Evolutionary conservation across 2,888 invertebrate genomes (phyloP), one percentile per base, ranked within the genome.

Genomic region (Catocala fraxini): DNA sequence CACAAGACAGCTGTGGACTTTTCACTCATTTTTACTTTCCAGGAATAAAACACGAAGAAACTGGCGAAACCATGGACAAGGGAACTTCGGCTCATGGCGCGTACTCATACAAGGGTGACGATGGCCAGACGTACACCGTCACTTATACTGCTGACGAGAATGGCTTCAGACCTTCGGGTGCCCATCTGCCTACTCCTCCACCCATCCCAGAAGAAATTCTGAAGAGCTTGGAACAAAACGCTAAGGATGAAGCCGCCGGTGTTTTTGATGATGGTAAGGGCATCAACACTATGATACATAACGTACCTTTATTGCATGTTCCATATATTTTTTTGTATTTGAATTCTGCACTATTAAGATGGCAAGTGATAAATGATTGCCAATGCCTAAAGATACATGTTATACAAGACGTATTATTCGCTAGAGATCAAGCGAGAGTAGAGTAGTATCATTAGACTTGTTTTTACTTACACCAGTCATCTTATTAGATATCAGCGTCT

Each of bases 121-220:
- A 96, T 70, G 96, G 95, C 0, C 93, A 93, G 12, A 86, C 89
- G 0, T 95, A 95, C 84, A 91, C 94, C 0, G 88, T 95, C 41
- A 90, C 90, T 1, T 95, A 95, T 75, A 91, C 91, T 0, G 95
- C 95, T 56, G 95, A 95, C 68, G 95, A 95, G 80, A 88, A 95
- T 61, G 95, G 95, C 2, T 95, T 95, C 86, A 88, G 90, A 47
- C 90, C 95, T 0, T 85, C 90, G 48, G 95, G 95, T 0, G 93
- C 90, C 0, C 95, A 95, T 73, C 80, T 96, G 0, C 96, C 95
- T 0, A 95, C 95, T 0, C 94, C 95, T 1, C 95, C 95, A 0
- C 95, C 95, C 2, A 89, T 95, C 0, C 95, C 95, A 5, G 95
- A 95, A 51, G 95, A 89, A 6, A 95, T 95, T 63, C 81, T 91